These are phyloP conservation scores for Gila orcuttii DNA, from an alignment of 2,113 vertebrate species.

Conservation along the genomic window DNA sequence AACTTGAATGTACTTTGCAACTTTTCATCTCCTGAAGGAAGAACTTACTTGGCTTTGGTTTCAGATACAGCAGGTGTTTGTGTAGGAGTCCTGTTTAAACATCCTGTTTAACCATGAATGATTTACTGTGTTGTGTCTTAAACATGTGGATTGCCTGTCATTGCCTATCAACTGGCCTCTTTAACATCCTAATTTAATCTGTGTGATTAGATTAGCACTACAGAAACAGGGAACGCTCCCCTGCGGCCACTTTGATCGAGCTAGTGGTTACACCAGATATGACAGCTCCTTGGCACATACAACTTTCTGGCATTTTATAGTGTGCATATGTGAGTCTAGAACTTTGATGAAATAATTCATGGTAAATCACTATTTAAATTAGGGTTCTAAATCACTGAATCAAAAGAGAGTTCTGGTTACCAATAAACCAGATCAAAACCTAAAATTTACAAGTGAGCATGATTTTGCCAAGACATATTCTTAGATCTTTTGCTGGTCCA, in stretches of 20 bases:
- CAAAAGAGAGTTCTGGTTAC: background rate
- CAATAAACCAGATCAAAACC: background rate
- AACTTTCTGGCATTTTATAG: background rate
- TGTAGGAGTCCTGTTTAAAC: constrained; percentile 8
- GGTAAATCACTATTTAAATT: background rate
- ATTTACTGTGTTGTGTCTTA: constrained; percentile 30
- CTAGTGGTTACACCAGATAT: constrained; percentile 5
- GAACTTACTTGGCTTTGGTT: background rate
- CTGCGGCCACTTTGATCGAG: constrained; percentile 12
- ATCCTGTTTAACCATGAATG: constrained; percentile 36
- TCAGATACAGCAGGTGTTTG: constrained; percentile 5
- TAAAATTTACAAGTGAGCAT: background rate
- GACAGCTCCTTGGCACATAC: constrained; percentile 8
- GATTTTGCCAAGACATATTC: background rate
- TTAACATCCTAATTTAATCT: constrained; percentile 46
- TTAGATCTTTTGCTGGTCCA: background rate
- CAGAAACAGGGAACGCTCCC: constrained; percentile 1
- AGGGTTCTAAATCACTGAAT: background rate
- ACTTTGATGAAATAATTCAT: background rate
- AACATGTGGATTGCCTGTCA: constrained; percentile 51
- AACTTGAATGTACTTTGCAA: background rate
- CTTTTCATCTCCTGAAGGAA: background rate
- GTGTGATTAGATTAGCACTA: constrained; percentile 45
- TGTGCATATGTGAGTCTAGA: background rate
- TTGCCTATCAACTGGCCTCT: constrained; percentile 18